Evolutionary conservation across 2,113 vertebrate genomes (phyloP), one percentile per base, ranked within the genome.

Genomic region (Meleagris gallopavo): DNA sequence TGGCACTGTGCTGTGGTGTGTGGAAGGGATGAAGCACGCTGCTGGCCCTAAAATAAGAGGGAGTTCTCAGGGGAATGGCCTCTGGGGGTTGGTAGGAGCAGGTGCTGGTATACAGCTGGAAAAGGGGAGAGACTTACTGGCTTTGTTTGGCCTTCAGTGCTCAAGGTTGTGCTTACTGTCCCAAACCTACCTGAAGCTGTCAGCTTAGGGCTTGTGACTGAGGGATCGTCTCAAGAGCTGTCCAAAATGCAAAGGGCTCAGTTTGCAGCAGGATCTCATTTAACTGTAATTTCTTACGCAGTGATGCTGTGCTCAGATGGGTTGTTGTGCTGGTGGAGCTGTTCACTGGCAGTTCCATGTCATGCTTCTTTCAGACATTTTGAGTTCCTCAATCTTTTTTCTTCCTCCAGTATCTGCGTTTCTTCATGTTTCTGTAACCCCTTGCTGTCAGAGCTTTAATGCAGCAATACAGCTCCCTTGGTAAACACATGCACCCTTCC

Each of bases 31-130:
- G 54, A 40, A 62, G 16, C 52, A 40, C 29, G 7, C n/a, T 1
- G 34, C 60, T 2, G 13, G 41, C 50, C 5, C 41, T 50, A 67
- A 43, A 25, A 0, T 7, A 11, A 14, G 27, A 3, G 19, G 58
- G 48, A 13, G 57, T 52, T 57, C 24, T 36, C 61, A 2, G 32
- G 1, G 3, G 1, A 58, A 57, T 32, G 48, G n/a, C 58, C 19
- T n/a, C 32, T 1, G 1, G 27, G 29, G 78, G 62, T 34, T 1
- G 2, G 30, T 67, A 1, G 0, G 46, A 34, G 73, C 13, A 16
- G 45, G 58, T 1, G 13, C 20, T 52, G 77, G 21, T n/a, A 10
- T 17, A 64, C 24, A 40, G 15, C 25, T 2, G 4, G 48, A 52
- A 61, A 46, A 18, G 66, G 38, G 41, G 27, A 41, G 24, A 13